Evolutionary conservation across 2,888 invertebrate genomes (phyloP), one percentile per base, ranked within the genome.

Genomic region (Spodoptera littoralis): DNA sequence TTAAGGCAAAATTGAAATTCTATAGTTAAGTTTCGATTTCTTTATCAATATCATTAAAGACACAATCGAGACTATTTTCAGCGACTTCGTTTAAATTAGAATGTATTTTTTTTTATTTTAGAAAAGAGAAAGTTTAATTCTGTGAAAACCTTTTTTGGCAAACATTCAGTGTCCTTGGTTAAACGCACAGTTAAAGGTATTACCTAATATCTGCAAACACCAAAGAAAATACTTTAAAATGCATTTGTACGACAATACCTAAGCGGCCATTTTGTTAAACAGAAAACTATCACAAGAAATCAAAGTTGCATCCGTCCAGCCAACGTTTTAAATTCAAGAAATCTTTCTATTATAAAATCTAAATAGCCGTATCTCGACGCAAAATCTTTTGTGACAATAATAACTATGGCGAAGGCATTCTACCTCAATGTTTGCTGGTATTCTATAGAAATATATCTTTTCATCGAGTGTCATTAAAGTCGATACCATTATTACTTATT

Each of bases 101-200:
- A 24, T 49, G 45, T 45, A 0, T 9, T 48, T 65, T 27, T n/a
- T 43, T 30, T 3, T 67, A 42, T 44, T 30, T 43, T 46, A 44
- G 5, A 41, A 13, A 45, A 13, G n/a, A 46, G 46, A 52, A 60
- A 55, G 11, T 70, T 24, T 68, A 52, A 73, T 70, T 68, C 12
- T 52, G 22, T 49, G 52, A n/a, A 73, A 58, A 68, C 51, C n/a
- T 36, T 70, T 73, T 68, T 68, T 70, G 73, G 61, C 73, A 61
- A 52, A 54, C 36, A 55, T 48, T 18, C 44, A 5, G 48, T 55
- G 69, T 43, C 50, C 30, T 48, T 46, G 54, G 13, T 30, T 41
- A 36, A 47, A 50, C 41, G 49, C n/a, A n/a, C n/a, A n/a, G n/a
- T n/a, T n/a, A n/a, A n/a, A n/a, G n/a, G n/a, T 56, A 49, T 36